Conservation (phyloP, 1,140 invertebrate genomes). For the Fopius arisanus region DNA sequence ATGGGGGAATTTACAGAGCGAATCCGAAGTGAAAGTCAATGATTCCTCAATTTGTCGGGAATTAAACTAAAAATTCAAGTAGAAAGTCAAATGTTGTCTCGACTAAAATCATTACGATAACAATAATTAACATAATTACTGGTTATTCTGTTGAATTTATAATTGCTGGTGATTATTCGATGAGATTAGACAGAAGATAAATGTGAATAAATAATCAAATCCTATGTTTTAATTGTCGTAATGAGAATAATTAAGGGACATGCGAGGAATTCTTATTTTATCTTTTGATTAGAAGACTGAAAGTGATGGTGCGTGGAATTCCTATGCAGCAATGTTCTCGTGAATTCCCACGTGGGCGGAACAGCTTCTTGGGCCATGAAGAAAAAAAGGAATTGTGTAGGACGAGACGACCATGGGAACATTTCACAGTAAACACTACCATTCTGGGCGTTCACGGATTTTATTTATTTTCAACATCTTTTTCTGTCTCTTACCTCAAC, state of each 20-base stretch:
- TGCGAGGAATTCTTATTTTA: neutral
- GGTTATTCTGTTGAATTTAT: no score
- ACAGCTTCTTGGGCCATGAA: neutral
- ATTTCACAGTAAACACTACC: constrained; percentile 3
- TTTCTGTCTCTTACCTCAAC: constrained; percentile 70
- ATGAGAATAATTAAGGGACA: neutral
- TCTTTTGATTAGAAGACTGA: neutral
- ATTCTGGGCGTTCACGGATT: neutral
- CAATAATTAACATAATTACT: neutral
- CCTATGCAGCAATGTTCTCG: neutral
- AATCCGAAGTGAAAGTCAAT: constrained; percentile 14
- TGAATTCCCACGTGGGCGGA: constrained; percentile 3
- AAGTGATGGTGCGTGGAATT: neutral
- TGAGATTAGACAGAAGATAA: no score
- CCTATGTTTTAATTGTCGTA: neutral
- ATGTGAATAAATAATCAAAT: no score
- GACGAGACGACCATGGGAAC: neutral
- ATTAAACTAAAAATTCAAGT: neutral
- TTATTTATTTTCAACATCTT: neutral
- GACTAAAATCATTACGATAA: no score
- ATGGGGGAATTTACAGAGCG: constrained; percentile 17
- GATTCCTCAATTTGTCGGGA: neutral
- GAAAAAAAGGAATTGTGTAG: constrained; percentile 3
- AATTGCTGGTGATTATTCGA: no score
- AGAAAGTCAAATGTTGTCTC: constrained; percentile 11